These are phyloP conservation scores for Phrynocephalus vlangalii DNA, from an alignment of 2,797 vertebrate genomes.

Conservation along the genomic window DNA sequence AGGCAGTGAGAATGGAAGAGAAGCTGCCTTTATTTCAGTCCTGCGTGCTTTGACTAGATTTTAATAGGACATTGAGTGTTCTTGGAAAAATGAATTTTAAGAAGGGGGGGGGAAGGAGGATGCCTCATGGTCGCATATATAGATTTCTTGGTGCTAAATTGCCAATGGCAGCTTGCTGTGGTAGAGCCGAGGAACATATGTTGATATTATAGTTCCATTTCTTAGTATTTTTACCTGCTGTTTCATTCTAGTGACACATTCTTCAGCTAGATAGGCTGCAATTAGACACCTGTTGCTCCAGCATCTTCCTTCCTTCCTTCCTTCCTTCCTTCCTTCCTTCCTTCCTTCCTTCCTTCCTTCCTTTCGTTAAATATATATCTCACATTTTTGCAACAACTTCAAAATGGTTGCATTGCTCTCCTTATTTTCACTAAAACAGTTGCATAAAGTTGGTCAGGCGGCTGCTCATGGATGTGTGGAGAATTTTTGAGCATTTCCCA, in stretches of 20 bases:
- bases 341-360: no score
- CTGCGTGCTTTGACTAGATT: background rate
- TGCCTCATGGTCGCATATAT: background rate
- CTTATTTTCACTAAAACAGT: background rate
- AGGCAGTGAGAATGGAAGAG: background rate
- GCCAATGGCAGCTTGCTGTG: background rate
- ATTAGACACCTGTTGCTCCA: background rate
- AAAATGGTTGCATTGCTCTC: background rate
- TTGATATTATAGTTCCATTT: background rate
- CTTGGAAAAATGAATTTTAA: background rate
- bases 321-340: background rate
- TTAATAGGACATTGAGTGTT: background rate
- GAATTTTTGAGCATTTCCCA: no score
- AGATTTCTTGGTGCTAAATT: background rate
- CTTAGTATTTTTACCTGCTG: background rate
- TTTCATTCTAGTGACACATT: background rate
- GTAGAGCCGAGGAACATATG: background rate
- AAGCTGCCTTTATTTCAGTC: background rate
- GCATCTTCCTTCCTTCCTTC: background rate
- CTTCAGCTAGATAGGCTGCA: background rate
- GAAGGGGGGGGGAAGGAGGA: no score
- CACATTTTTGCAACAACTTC: background rate
- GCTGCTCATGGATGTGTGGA: no score
- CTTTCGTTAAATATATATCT: background rate
- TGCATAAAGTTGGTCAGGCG: background rate